phyloP scores from a whole-genome alignment of 2,888 invertebrate genomes.

The Ceramica pisi region DNA sequence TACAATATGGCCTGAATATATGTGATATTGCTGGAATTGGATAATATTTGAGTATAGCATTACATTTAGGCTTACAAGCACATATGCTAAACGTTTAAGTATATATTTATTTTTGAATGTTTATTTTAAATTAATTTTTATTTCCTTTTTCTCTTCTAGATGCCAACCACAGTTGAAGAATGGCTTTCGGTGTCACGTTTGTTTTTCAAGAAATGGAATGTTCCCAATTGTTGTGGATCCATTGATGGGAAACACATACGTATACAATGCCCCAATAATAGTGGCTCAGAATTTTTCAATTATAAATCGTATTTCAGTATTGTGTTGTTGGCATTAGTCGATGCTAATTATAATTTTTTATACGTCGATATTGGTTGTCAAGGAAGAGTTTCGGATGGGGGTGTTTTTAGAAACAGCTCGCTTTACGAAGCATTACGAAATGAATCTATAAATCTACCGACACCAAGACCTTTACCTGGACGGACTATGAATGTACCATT shows the following conservation, averaged over 20 bases:
- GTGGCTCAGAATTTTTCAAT: conserved; percentile 5
- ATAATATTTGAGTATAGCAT: conserved; percentile 13
- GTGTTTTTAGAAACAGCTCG: conserved; percentile 4
- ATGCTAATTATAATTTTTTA: no score
- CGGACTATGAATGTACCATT: conserved; percentile 8
- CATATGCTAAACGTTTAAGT: conserved; percentile 9
- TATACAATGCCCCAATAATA: conserved; percentile 4
- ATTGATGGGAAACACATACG: conserved; percentile 7
- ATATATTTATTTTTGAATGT: conserved; percentile 4
- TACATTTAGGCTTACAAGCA: conserved; percentile 10
- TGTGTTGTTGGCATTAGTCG: no score
- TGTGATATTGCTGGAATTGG: conserved; percentile 15
- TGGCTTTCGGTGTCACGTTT: conserved; percentile 7
- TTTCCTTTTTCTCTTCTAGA: conserved; percentile 7
- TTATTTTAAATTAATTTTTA: conserved; percentile 4
- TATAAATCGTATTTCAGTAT: conserved; percentile 16
- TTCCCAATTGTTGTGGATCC: conserved; percentile 2
- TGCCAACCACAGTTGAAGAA: conserved; percentile 3
- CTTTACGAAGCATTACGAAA: conserved; percentile 10
- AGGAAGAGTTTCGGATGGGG: conserved; percentile 8
- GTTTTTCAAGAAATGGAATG: conserved; percentile 9
- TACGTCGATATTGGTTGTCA: conserved; percentile 3
- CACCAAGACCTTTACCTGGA: conserved; percentile 7
- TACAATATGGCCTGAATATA: conserved; percentile 14
- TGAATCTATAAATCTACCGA: conserved; percentile 9